Evolutionary conservation across 2,888 invertebrate species (phyloP), one percentile per base, ranked within the genome.

Genomic region (Synergus japonicus): DNA sequence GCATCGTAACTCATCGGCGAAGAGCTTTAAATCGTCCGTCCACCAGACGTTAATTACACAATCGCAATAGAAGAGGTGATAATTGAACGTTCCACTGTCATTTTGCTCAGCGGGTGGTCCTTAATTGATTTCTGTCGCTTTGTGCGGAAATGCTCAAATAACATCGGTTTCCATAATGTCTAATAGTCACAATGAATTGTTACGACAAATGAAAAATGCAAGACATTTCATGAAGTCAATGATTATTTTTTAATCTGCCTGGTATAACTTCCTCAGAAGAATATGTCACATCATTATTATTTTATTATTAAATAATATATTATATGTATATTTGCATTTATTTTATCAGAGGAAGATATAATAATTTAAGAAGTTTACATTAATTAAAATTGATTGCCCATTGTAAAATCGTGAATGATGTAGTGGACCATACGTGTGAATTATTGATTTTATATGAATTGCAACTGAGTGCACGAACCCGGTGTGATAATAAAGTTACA

Each of bases 1-100:
- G 63, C 18, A 63, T 22, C 10, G 18, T 22, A 63, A 63, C 63
- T 63, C 63, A 29, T 63, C 18, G 29, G 22, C 9, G 22, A 22
- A 8, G 10, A 22, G 63, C 22, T 63, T 63, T 63, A 29, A 63
- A 63, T 63, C 63, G 18, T 63, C 63, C 18, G 9, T 5, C 29
- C 63, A 3, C 12, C 22, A 63, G 63, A 63, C 63, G 12, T 63
- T 63, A 63, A 63, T 63, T 63, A 63, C 22, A 63, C 29, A 63
- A 63, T 63, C 9, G 63, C 10, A 63, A 63, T 29, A 4, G 4
- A 29, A 15, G 5, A 69, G 41, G 78, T 44, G 78, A 78, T 73
- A 76, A 76, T 76, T 76, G 73, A 63, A 78, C 63, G 49, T 73
- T 73, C 44, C 64, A 69, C 78, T 63, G 63, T 63, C 63, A 63